Percentiles rank a stretch among this genome's conserved stretches.
These are phyloP conservation scores for Drosophila pseudoobscura DNA, from an alignment of 1,140 invertebrate species.

Conservation along the genomic window DNA sequence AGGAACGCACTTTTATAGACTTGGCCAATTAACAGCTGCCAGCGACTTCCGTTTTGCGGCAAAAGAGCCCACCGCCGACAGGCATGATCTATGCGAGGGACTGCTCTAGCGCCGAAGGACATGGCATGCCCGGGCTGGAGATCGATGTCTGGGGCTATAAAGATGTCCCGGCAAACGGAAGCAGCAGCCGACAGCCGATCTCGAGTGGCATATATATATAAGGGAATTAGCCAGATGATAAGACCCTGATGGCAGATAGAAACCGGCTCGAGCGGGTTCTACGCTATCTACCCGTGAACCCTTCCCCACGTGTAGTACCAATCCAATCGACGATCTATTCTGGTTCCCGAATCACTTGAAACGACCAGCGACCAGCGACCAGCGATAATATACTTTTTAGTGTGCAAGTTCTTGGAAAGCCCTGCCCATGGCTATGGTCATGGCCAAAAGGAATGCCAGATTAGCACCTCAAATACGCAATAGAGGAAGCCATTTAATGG, in stretches of 20 bases:
- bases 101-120: slow-evolving; percentile 15
- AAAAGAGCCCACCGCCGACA: slow-evolving; percentile 21
- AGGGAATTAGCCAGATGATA: slow-evolving; percentile 21
- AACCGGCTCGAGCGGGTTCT: slow-evolving; percentile 27
- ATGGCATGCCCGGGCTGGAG: neutral
- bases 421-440: slow-evolving; percentile 44
- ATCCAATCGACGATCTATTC: slow-evolving; percentile 12
- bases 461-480: slow-evolving; percentile 36
- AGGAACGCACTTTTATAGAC: slow-evolving; percentile 60
- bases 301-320: neutral
- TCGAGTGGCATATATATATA: slow-evolving; percentile 13
- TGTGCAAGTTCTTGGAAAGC: slow-evolving; percentile 50
- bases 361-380: slow-evolving; percentile 12
- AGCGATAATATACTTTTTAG: slow-evolving; percentile 25
- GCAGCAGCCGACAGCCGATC: slow-evolving; percentile 8
- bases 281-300: neutral
- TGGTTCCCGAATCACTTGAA: slow-evolving; percentile 39
- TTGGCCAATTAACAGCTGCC: slow-evolving; percentile 75
- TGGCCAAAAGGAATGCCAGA: slow-evolving; percentile 46
- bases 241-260: slow-evolving; percentile 15
- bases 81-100: slow-evolving; percentile 51
- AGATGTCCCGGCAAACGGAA: slow-evolving; percentile 20
- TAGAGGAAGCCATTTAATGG: slow-evolving; percentile 38
- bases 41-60: slow-evolving; percentile 59
- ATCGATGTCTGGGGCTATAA: slow-evolving; percentile 24